These are phyloP conservation scores for Sussaba pulchella DNA, from an alignment of 2,888 invertebrate genomes.

Conservation along the genomic window DNA sequence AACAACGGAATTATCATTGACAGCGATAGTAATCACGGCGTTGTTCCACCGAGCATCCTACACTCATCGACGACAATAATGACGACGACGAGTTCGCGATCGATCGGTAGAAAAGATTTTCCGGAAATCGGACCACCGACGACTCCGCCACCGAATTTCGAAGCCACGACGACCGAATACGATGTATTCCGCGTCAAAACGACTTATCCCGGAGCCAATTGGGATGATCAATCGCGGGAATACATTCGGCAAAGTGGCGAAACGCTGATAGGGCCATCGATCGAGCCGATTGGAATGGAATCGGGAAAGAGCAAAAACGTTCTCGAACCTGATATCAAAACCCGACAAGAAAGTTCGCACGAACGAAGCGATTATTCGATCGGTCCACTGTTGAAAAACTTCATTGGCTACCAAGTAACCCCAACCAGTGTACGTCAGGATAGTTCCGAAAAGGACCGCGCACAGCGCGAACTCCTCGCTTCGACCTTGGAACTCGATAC, in stretches of 20 bases:
- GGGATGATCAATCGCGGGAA: conserved; percentile 27
- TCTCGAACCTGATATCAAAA: conserved; percentile 11
- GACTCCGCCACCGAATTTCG: conserved; percentile 28
- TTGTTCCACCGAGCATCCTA: conserved; percentile 27
- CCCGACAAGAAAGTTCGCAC: conserved; percentile 27
- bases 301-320: conserved; percentile 15
- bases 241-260: conserved; percentile 1
- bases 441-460: background rate
- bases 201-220: conserved; percentile 27
- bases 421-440: conserved; percentile 42
- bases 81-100: conserved; percentile 46
- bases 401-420: conserved; percentile 65
- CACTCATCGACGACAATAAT: conserved; percentile 44
- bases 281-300: conserved; percentile 32
- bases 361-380: conserved; percentile 15
- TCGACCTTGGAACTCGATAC: conserved; percentile 22
- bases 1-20: conserved; percentile 43
- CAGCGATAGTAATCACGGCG: conserved; percentile 27
- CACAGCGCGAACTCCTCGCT: background rate
- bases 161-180: conserved; percentile 33
- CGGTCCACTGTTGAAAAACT: conserved; percentile 56
- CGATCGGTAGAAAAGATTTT: conserved; percentile 33
- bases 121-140: conserved; percentile 20
- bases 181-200: conserved; percentile 7
- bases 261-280: conserved; percentile 12